A percentile compares a stretch with the other conserved stretches of the same genome.
These are phyloP conservation scores for Cassiopea andromeda DNA, from an alignment of 30 jellyfish, hydroid and myxozoan genomes.

Conservation along the genomic window DNA sequence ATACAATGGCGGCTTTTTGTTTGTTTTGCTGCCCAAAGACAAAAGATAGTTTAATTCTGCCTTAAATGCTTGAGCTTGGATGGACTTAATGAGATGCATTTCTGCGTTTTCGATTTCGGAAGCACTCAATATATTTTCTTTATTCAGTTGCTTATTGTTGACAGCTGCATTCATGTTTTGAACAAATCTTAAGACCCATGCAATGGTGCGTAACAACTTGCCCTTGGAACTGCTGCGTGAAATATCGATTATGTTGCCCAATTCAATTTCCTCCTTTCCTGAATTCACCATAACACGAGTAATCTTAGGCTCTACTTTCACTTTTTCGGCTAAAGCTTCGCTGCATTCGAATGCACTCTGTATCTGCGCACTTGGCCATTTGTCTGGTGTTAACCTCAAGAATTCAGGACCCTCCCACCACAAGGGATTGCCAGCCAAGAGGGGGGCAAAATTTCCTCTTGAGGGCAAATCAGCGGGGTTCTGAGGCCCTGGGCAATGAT, in stretches of 20 bases:
- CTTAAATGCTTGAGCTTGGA: slow-evolving; percentile 33
- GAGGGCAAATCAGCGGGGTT: slow-evolving; percentile 76
- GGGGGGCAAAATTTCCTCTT: slow-evolving; percentile 18
- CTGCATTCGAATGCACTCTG: slow-evolving; percentile 7
- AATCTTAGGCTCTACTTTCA: slow-evolving; percentile 27
- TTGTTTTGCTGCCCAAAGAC: slow-evolving; percentile 6
- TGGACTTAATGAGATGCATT: slow-evolving; percentile 29
- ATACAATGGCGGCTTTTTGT: slow-evolving; percentile 43
- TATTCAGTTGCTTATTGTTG: slow-evolving; percentile 20
- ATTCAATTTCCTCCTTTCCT: not conserved
- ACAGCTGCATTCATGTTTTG: slow-evolving; percentile 45
- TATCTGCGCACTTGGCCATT: slow-evolving; percentile 36
- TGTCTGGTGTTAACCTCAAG: slow-evolving; percentile 23
- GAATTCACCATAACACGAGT: slow-evolving; percentile 36
- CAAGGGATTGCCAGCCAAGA: not conserved
- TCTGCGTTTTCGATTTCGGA: slow-evolving; percentile 52
- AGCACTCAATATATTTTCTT: slow-evolving; percentile 44
- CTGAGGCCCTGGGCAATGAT: slow-evolving; percentile 45
- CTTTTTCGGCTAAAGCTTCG: slow-evolving; percentile 47
- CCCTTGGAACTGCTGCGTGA: slow-evolving; percentile 27
- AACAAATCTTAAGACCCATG: slow-evolving; percentile 53
- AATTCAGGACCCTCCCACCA: slow-evolving; percentile 74
- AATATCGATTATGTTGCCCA: not conserved
- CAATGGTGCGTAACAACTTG: slow-evolving; percentile 27
- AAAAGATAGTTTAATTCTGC: slow-evolving; percentile 23